Percentiles rank a stretch among this genome's conserved stretches.
Conservation (phyloP, 2,113 vertebrate species). For the Python bivittatus region DNA sequence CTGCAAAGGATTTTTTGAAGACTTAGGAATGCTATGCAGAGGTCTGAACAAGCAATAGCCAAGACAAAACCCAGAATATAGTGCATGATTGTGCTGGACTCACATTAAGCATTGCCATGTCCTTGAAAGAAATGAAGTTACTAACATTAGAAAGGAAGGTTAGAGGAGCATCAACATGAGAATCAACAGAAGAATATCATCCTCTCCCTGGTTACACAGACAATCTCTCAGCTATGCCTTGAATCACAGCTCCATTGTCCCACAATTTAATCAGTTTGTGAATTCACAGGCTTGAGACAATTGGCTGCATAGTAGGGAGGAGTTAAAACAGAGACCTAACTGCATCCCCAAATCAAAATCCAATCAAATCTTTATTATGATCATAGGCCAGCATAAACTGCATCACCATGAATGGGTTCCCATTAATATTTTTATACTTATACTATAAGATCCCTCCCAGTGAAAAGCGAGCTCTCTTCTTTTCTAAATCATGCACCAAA, state of each 20-base stretch:
- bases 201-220: background rate
- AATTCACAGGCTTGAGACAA: background rate
- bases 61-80: background rate
- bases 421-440: background rate
- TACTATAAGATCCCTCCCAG: too few relatives aligned
- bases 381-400: background rate
- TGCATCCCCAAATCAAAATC: background rate
- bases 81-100: background rate
- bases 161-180: background rate
- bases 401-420: background rate
- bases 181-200: background rate
- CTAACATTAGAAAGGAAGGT: background rate
- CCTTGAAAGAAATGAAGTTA: background rate
- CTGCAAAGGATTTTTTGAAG: background rate
- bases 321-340: background rate
- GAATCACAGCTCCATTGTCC: background rate
- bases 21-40: background rate
- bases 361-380: background rate
- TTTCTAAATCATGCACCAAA: background rate
- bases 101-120: background rate
- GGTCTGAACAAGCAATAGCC: background rate
- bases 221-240: background rate
- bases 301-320: background rate
- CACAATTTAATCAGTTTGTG: background rate
- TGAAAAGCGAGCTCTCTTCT: background rate